phyloP scores from a whole-genome alignment of 2,797 vertebrate genomes.

The Notolabrus celidotus region DNA sequence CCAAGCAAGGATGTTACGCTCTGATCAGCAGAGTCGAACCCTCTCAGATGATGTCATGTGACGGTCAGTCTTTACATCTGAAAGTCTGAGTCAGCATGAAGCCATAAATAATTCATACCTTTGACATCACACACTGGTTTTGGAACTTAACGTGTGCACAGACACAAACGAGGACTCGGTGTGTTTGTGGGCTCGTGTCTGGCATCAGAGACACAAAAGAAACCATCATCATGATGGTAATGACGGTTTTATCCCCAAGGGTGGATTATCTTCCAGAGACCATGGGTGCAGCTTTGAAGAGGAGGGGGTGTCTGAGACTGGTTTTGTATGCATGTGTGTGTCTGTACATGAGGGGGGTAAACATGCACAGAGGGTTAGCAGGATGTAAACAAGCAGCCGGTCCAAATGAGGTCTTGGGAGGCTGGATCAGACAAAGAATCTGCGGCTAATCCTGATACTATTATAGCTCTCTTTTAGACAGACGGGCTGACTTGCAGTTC shows the following conservation, averaged over 20 bases:
- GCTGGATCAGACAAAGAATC: constrained; percentile 79
- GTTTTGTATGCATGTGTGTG: constrained; percentile 12
- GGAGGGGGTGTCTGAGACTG: constrained; percentile 31
- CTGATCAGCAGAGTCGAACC: too few relatives aligned
- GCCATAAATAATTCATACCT: constrained; percentile 22
- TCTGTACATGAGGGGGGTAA: constrained; percentile 9
- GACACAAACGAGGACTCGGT: not conserved
- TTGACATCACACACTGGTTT: not conserved
- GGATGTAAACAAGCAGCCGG: constrained; percentile 65
- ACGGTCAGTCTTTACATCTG: not conserved
- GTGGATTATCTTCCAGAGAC: constrained; percentile 61
- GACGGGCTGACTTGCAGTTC: constrained; percentile 28
- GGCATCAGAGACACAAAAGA: constrained; percentile 21
- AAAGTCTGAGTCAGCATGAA: not conserved
- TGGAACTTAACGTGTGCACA: not conserved
- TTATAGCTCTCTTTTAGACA: constrained; percentile 63
- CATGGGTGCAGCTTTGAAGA: constrained; percentile 31
- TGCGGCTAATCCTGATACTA: constrained; percentile 75
- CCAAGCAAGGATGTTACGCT: too few relatives aligned
- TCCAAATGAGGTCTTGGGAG: constrained; percentile 48
- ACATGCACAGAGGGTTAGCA: constrained; percentile 6
- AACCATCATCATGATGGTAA: constrained; percentile 20
- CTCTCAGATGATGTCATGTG: too few relatives aligned
- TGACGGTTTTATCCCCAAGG: constrained; percentile 41
- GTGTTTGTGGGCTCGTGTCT: not conserved